Evolutionary conservation across 2,113 vertebrate genomes (phyloP).

Genomic region (Rallus limicola): DNA sequence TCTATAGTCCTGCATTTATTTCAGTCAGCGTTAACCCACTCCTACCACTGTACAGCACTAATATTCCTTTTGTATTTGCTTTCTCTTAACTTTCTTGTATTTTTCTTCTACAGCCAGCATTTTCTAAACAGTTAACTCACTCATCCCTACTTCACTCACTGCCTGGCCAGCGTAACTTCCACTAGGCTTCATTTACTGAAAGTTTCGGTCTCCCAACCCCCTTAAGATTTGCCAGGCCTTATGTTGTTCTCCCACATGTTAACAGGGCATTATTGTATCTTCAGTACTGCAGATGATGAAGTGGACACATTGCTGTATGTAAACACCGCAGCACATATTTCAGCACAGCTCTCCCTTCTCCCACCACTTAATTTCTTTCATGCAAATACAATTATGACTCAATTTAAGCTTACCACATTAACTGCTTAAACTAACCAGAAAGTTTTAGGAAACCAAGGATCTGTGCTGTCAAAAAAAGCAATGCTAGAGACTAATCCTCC

Average conservation of each 20-base stretch:
- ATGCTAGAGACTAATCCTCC: background rate
- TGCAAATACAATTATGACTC: background rate
- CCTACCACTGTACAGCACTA: background rate
- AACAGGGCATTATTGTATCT: background rate
- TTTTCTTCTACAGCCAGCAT: background rate
- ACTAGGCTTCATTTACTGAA: background rate
- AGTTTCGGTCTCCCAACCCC: background rate
- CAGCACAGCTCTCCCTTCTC: background rate
- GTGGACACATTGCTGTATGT: background rate
- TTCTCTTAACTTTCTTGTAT: background rate
- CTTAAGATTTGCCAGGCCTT: background rate
- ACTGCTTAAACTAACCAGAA: background rate
- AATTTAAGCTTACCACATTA: background rate
- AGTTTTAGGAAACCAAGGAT: background rate
- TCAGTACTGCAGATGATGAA: background rate
- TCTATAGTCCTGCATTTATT: background rate
- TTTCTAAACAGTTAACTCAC: background rate
- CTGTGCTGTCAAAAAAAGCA: background rate
- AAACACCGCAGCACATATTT: background rate
- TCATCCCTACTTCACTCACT: background rate
- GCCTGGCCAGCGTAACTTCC: background rate
- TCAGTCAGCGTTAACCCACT: background rate
- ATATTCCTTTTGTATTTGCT: background rate
- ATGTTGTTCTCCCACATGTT: background rate
- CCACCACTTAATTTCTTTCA: background rate